phyloP scores from a whole-genome alignment of 2,888 invertebrate species.

The Tanypteryx hageni region DNA sequence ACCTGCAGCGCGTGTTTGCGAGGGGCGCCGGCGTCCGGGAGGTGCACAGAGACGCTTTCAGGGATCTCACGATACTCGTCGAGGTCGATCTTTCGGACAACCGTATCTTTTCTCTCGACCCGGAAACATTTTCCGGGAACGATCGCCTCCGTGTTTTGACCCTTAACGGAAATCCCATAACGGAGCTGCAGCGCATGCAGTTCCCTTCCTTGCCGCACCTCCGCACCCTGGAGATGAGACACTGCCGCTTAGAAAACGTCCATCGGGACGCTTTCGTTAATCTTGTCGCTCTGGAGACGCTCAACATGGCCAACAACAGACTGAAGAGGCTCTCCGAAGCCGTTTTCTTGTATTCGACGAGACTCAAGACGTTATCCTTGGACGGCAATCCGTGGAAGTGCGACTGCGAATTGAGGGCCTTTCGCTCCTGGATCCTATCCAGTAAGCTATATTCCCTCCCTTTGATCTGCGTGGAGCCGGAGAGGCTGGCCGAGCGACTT shows the following conservation, averaged over 20 bases:
- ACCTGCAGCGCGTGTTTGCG: conserved; percentile 89
- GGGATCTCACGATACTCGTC: conserved; percentile 88
- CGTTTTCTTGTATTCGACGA: conserved; percentile 84
- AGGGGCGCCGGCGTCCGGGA: conserved; percentile 85
- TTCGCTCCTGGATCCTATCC: conserved; percentile 89
- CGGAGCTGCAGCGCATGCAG: conserved; percentile 84
- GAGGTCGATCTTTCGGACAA: conserved; percentile 93
- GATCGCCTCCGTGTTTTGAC: conserved; percentile 87
- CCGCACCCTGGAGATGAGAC: conserved; percentile 87
- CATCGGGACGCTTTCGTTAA: conserved; percentile 87
- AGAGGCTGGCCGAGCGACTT: conserved; percentile 81
- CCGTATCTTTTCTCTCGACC: conserved; percentile 84
- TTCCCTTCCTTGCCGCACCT: conserved; percentile 90
- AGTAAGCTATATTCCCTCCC: conserved; percentile 87
- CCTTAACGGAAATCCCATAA: conserved; percentile 89
- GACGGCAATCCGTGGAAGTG: conserved; percentile 94
- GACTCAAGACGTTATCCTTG: conserved; percentile 87
- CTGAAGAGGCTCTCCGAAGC: conserved; percentile 83
- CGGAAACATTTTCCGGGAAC: conserved; percentile 90
- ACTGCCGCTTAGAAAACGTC: conserved; percentile 86
- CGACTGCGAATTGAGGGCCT: conserved; percentile 90
- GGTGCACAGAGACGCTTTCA: conserved; percentile 90
- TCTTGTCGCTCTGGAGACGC: conserved; percentile 82
- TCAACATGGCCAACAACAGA: conserved; percentile 89
- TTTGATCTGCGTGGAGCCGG: conserved; percentile 84